Evolutionary conservation across 1,140 invertebrate species (phyloP).

Genomic region (Leptoteleia sp.): DNA sequence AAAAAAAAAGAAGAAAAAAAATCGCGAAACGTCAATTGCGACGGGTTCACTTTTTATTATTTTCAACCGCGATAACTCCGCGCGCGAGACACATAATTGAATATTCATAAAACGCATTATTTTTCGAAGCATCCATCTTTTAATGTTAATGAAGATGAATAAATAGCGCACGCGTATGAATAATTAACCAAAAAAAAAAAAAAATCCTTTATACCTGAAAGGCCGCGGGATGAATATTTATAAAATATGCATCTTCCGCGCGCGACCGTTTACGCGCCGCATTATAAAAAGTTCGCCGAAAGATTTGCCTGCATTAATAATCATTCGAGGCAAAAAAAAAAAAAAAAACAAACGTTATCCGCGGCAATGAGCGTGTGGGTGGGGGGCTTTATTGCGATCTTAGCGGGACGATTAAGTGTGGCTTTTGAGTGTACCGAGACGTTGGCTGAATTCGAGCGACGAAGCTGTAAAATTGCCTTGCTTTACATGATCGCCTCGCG

Average conservation of each 20-base stretch:
- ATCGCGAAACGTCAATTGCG: no score
- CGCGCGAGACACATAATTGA: conserved; percentile 19
- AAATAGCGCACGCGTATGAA: conserved; percentile 17
- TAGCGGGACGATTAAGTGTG: neutral
- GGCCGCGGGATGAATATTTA: conserved; percentile 38
- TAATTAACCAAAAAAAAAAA: conserved; percentile 2
- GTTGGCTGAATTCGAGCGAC: conserved; percentile 11
- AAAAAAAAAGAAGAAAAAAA: no score
- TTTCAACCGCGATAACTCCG: no score
- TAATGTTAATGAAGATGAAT: conserved; percentile 36
- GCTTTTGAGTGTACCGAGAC: conserved; percentile 8
- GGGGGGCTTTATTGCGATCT: no score
- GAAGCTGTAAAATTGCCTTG: conserved; percentile 16
- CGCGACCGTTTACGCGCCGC: neutral
- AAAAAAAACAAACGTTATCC: no score
- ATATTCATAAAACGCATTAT: conserved; percentile 28
- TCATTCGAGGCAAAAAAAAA: no score
- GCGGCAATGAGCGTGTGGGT: no score
- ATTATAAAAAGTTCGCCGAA: neutral
- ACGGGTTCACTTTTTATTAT: no score
- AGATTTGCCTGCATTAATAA: conserved; percentile 15
- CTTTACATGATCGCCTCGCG: neutral
- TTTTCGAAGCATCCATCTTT: conserved; percentile 13
- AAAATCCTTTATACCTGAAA: conserved; percentile 13
- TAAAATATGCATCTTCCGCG: conserved; percentile 1